Conservation (phyloP, 2,113 vertebrate genomes). For the Erpornis zantholeuca region DNA sequence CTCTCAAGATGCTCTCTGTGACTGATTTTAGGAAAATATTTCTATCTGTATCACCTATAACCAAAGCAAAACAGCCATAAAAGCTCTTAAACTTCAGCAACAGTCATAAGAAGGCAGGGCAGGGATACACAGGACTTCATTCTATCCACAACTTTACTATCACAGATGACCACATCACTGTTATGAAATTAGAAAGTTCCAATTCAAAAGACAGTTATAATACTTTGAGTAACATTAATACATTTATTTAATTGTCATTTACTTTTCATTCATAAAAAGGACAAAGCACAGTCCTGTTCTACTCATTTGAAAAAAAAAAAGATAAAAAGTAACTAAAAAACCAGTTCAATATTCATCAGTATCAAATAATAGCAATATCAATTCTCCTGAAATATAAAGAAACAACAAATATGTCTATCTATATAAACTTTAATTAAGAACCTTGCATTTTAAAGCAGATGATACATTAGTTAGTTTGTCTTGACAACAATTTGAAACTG, state of each 20-base stretch:
- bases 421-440: conserved; percentile 86
- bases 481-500: conserved; percentile 72
- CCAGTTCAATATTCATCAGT: conserved; percentile 74
- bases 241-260: conserved; percentile 82
- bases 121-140: not conserved
- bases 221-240: conserved; percentile 79
- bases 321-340: conserved; percentile 80
- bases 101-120: not conserved
- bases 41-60: not conserved
- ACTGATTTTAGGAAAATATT: not conserved
- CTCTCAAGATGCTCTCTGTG: not conserved
- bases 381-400: conserved; percentile 78
- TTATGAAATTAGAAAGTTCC: conserved; percentile 33
- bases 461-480: conserved; percentile 70
- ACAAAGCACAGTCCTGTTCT: conserved; percentile 77
- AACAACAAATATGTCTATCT: conserved; percentile 81
- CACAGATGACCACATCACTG: not conserved
- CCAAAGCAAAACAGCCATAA: not conserved
- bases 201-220: conserved; percentile 72
- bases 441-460: conserved; percentile 74
- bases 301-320: conserved; percentile 76
- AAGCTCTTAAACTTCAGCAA: not conserved
- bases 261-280: conserved; percentile 82
- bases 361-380: conserved; percentile 79
- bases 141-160: not conserved